Evolutionary conservation across 1,140 invertebrate genomes (phyloP).

Genomic region (fruit fly (Drosophila melanogaster)): Release_6_plus_ISO1_MT NT_033777.3:26393501-26394000

Average conservation of each 20-base stretch:
- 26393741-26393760: conserved; percentile 1
- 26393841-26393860: background rate
- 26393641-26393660: conserved; percentile 60
- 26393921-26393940: conserved; percentile 8
- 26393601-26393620: conserved; percentile 56
- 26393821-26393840: background rate
- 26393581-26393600: conserved; percentile 20
- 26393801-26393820: conserved; percentile 11
- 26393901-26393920: conserved; percentile 4
- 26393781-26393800: conserved; percentile 15
- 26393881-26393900: conserved; percentile 10
- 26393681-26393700: conserved; percentile 63
- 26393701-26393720: conserved; percentile 35
- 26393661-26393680: conserved; percentile 63
- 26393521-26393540: conserved; percentile 8
- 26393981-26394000: conserved; percentile 8
- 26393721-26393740: background rate
- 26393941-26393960: background rate
- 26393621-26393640: conserved; percentile 32
- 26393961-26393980: background rate
- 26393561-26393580: conserved; percentile 35
- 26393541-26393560: conserved; percentile 24
- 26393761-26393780: conserved; percentile 52
- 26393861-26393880: background rate
- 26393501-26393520: background rate